Evolutionary conservation across 53 echinoderm and acorn worm species (phyloP).

Genomic region (Astropecten irregularis): DNA sequence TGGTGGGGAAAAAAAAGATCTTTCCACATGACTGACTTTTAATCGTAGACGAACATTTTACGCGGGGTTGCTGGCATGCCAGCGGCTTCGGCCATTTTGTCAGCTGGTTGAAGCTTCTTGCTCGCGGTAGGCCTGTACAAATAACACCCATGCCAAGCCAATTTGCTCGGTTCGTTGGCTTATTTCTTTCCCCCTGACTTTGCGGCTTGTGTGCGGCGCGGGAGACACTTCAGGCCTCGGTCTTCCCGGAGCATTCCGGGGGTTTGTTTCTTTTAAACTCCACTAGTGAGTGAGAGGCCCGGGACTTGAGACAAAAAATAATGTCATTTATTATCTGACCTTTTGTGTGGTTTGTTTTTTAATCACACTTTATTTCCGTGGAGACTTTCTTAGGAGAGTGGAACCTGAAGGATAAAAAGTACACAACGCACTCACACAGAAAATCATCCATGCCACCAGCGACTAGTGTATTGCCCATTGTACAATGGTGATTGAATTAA

Average conservation of each 20-base stretch:
- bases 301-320: neutral
- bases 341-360: neutral
- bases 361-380: neutral
- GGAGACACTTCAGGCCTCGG: too few relatives aligned
- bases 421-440: neutral
- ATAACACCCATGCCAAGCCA: constrained; percentile 34
- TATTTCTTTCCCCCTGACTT: neutral
- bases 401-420: neutral
- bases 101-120: constrained; percentile 39
- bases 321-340: constrained; percentile 8
- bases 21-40: constrained; percentile 54
- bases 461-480: neutral
- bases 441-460: too few relatives aligned
- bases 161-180: constrained; percentile 13
- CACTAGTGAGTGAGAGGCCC: too few relatives aligned
- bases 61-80: constrained; percentile 27
- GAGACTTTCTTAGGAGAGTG: neutral
- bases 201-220: constrained; percentile 6
- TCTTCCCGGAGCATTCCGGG: too few relatives aligned
- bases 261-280: neutral
- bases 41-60: constrained; percentile 38
- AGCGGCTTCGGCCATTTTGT: constrained; percentile 38
- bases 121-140: constrained; percentile 49
- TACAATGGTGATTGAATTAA: too few relatives aligned
- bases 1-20: neutral